These are phyloP conservation scores for Acipenser oxyrinchus DNA, from an alignment of 2,797 vertebrate genomes.

Conservation along the genomic window DNA sequence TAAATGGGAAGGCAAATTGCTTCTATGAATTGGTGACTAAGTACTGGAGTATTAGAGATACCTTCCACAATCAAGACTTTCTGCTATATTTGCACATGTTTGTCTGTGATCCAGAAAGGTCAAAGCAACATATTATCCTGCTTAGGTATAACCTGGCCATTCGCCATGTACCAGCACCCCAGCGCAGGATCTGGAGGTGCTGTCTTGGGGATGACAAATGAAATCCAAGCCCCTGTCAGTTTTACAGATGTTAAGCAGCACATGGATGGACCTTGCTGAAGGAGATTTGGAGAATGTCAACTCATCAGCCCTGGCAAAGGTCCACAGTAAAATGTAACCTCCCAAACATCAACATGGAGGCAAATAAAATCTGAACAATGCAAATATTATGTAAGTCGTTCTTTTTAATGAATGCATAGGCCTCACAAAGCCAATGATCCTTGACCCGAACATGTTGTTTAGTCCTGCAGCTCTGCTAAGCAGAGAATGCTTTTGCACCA, in stretches of 20 bases:
- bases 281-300: too few relatives aligned
- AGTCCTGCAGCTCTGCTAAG: too few relatives aligned
- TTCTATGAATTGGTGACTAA: not conserved
- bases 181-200: slow-evolving; percentile 9
- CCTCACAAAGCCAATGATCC: too few relatives aligned
- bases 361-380: too few relatives aligned
- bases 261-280: not conserved
- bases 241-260: slow-evolving; percentile 18
- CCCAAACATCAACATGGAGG: too few relatives aligned
- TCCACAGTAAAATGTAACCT: too few relatives aligned
- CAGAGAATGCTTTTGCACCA: too few relatives aligned
- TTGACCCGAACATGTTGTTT: too few relatives aligned
- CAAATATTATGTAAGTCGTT: too few relatives aligned
- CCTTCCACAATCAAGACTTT: slow-evolving; percentile 17
- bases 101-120: slow-evolving; percentile 11
- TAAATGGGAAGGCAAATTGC: too few relatives aligned
- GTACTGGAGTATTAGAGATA: not conserved
- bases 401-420: too few relatives aligned
- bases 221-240: not conserved
- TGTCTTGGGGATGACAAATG: slow-evolving; percentile 15
- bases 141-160: slow-evolving; percentile 12
- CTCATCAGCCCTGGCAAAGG: too few relatives aligned
- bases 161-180: slow-evolving; percentile 2
- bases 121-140: slow-evolving; percentile 6
- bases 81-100: slow-evolving; percentile 15